These are phyloP conservation scores for Lissonota sp. DNA, from an alignment of 2,888 invertebrate species.

Conservation along the genomic window DNA sequence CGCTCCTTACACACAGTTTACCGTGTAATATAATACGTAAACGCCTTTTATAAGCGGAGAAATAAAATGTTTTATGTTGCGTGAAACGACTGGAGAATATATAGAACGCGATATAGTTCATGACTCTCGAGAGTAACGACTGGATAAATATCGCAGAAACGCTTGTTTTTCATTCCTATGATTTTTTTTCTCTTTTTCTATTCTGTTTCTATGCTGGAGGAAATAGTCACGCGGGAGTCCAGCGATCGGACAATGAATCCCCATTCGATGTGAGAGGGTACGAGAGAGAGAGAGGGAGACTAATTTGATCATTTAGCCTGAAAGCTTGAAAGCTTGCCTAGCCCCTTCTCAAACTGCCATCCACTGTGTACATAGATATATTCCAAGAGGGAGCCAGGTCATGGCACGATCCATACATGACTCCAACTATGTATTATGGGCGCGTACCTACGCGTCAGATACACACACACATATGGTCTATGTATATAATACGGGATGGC, in stretches of 20 bases:
- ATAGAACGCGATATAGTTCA: constrained; percentile 28
- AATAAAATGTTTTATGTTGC: constrained; percentile 64
- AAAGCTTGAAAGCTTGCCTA: constrained; percentile 55
- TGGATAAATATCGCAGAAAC: constrained; percentile 10
- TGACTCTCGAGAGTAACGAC: constrained; percentile 18
- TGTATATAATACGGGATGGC: background rate
- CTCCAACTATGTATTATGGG: constrained; percentile 12
- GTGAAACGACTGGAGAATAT: constrained; percentile 51
- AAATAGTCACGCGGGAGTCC: constrained; percentile 24
- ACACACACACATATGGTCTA: constrained; percentile 27
- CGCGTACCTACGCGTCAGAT: constrained; percentile 25
- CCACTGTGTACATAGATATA: constrained; percentile 22
- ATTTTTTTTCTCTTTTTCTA: constrained; percentile 21
- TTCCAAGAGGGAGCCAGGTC: constrained; percentile 46
- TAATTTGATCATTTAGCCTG: constrained; percentile 65
- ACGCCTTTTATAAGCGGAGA: constrained; percentile 54
- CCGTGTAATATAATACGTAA: constrained; percentile 55
- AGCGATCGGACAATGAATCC: constrained; percentile 1
- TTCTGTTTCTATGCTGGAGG: background rate
- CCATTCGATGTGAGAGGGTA: constrained; percentile 41
- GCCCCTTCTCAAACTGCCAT: constrained; percentile 53
- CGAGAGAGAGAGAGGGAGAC: constrained; percentile 54
- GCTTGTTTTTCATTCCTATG: constrained; percentile 6
- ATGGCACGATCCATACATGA: constrained; percentile 14
- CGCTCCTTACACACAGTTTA: constrained; percentile 4